Conservation (phyloP, 2,888 invertebrate species). For the Thymelicus acteon region DNA sequence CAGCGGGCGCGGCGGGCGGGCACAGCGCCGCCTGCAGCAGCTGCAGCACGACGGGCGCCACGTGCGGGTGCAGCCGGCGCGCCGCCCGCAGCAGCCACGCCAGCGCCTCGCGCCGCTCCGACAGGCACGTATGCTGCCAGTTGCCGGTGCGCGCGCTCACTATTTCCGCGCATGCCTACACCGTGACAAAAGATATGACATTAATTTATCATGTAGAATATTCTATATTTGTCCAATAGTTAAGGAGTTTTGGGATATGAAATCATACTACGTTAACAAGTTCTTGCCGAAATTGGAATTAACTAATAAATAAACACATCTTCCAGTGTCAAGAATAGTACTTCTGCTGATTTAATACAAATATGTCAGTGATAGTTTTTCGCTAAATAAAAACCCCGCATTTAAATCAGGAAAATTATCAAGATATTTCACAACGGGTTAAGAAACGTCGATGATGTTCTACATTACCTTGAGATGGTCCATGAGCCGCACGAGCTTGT, state of each 20-base stretch:
- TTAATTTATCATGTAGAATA: neutral
- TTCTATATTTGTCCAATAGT: no score
- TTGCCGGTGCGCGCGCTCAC: conserved; percentile 95
- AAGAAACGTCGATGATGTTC: no score
- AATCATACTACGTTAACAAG: no score
- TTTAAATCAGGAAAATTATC: no score
- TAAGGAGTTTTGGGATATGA: no score
- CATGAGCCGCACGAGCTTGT: conserved; percentile 96
- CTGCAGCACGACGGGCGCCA: conserved; percentile 95
- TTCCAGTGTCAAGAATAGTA: no score
- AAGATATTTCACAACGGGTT: no score
- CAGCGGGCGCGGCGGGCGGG: conserved; percentile 51
- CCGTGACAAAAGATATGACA: neutral
- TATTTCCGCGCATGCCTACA: conserved; percentile 93
- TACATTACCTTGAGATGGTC: conserved; percentile 92
- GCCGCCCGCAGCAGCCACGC: conserved; percentile 93
- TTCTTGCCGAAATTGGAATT: no score
- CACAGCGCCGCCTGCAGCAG: conserved; percentile 95
- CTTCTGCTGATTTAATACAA: no score
- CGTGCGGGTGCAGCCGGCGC: conserved; percentile 94
- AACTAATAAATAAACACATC: no score
- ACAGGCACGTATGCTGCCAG: conserved; percentile 96
- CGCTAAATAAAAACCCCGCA: no score
- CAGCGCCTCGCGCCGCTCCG: conserved; percentile 89
- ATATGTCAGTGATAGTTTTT: no score